Percentiles rank a stretch among this genome's conserved stretches.
Evolutionary conservation across 2,113 vertebrate genomes (phyloP).

Genomic region (Heliornis fulica): DNA sequence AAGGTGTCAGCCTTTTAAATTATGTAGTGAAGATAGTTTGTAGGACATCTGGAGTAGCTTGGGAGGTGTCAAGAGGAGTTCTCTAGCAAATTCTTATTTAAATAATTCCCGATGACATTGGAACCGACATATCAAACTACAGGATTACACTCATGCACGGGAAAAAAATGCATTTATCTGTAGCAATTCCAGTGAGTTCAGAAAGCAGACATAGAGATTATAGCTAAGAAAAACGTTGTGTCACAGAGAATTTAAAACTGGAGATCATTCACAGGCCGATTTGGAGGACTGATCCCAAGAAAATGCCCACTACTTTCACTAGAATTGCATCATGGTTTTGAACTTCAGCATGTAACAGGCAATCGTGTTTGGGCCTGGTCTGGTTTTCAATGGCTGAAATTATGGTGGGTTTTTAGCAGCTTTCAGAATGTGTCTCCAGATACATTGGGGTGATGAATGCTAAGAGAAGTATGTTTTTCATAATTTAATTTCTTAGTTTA

Average conservation of each 20-base stretch:
- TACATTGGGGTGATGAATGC: not conserved
- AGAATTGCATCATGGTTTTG: not conserved
- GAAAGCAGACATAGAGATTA: not conserved
- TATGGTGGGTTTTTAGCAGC: not conserved
- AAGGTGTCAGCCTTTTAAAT: not conserved
- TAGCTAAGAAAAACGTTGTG: not conserved
- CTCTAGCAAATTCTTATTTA: not conserved
- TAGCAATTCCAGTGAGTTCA: not conserved
- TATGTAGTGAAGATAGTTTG: not conserved
- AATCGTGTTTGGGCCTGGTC: accelerated
- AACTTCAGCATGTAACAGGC: accelerated
- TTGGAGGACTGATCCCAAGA: not conserved
- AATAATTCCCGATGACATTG: not conserved
- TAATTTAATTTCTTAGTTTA: not conserved
- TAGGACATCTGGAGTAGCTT: not conserved
- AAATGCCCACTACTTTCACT: not conserved
- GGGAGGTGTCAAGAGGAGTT: not conserved
- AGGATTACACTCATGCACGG: not conserved
- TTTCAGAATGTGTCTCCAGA: not conserved
- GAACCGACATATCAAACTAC: not conserved
- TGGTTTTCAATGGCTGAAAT: not conserved
- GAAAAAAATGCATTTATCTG: not conserved
- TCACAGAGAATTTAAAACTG: not conserved
- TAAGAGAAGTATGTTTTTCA: not conserved
- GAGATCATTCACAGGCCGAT: not conserved